Percentiles rank a stretch among this genome's conserved stretches.
phyloP scores from a whole-genome alignment of 53 echinoderm and acorn worm genomes.

The Astropecten irregularis region DNA sequence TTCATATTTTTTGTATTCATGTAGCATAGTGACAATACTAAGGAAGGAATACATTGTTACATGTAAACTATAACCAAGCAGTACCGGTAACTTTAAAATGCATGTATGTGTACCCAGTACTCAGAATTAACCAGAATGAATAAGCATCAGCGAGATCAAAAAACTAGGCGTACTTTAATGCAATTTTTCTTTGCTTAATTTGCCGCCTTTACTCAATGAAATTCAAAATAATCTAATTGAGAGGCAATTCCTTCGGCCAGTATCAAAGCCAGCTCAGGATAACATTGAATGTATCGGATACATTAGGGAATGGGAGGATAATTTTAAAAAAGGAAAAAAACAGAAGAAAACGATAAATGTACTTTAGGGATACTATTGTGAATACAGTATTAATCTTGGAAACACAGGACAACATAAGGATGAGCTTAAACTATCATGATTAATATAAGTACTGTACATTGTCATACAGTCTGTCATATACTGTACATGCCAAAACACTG shows the following conservation, averaged over 20 bases:
- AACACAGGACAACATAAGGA: too few relatives aligned
- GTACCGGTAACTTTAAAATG: too few relatives aligned
- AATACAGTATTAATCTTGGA: neutral
- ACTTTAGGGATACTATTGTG: neutral
- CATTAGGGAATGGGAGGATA: neutral
- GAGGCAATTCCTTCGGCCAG: constrained; percentile 35
- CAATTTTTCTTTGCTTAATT: constrained; percentile 32
- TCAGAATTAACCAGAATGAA: constrained; percentile 3
- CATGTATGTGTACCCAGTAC: too few relatives aligned
- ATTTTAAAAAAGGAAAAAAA: neutral
- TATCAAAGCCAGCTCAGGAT: constrained; percentile 19
- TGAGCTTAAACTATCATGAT: too few relatives aligned
- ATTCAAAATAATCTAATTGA: constrained; percentile 51
- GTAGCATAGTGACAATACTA: too few relatives aligned
- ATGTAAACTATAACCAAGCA: too few relatives aligned
- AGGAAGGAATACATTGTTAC: too few relatives aligned
- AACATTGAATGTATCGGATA: constrained; percentile 18
- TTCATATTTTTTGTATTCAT: too few relatives aligned
- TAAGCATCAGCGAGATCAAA: constrained; percentile 4
- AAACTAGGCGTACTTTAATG: constrained; percentile 12
- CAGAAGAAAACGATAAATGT: neutral
- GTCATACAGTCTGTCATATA: too few relatives aligned
- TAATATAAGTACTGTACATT: too few relatives aligned
- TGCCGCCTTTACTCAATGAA: constrained; percentile 47
- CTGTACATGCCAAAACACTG: too few relatives aligned